A percentile compares a stretch with the other conserved stretches of the same genome.
Conservation (phyloP, 2,888 invertebrate genomes). For the Vandiemenella viatica region DNA sequence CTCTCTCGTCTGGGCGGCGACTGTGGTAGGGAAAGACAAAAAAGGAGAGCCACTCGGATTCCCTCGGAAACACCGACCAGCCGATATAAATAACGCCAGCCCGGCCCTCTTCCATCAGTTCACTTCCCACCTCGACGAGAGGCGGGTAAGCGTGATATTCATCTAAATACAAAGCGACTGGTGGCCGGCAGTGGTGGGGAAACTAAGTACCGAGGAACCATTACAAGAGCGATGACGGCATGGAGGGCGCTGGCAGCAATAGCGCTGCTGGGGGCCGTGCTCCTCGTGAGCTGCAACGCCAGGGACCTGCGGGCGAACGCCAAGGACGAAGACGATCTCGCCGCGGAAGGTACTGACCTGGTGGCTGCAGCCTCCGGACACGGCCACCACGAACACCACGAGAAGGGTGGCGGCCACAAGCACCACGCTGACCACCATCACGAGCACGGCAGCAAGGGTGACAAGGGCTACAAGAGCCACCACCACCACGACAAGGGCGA, state of each 20-base stretch:
- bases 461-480: conserved; percentile 60
- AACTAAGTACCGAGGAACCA: too few relatives aligned
- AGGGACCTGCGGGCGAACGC: background rate
- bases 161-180: too few relatives aligned
- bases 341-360: conserved; percentile 19
- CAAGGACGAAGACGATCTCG: conserved; percentile 21
- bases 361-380: conserved; percentile 11
- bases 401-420: conserved; percentile 52
- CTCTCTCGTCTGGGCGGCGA: too few relatives aligned
- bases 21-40: too few relatives aligned
- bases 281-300: background rate
- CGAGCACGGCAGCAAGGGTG: conserved; percentile 58
- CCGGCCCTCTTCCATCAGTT: background rate
- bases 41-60: too few relatives aligned
- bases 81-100: too few relatives aligned
- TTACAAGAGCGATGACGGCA: too few relatives aligned
- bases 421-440: conserved; percentile 52
- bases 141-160: too few relatives aligned
- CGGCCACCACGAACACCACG: conserved; percentile 30
- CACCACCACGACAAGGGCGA: conserved; percentile 67
- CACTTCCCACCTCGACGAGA: background rate
- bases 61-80: too few relatives aligned
- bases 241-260: background rate
- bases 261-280: background rate
- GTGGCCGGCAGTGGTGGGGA: too few relatives aligned